Evolutionary conservation across 2,888 invertebrate genomes (phyloP).

Genomic region (Chrysodeixis includens): DNA sequence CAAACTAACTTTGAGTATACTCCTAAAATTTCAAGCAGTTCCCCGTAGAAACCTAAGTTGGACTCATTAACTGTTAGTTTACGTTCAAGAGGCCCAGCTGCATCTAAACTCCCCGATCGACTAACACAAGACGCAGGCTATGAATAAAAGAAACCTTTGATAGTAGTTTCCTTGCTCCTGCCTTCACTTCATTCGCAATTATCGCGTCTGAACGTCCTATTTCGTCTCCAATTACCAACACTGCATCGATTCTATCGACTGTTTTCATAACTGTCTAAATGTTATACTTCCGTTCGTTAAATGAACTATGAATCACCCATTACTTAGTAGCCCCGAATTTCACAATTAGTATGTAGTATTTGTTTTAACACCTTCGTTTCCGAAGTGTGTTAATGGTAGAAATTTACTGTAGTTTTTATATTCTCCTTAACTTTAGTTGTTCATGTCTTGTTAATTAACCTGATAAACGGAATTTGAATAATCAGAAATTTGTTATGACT

Average conservation of each 20-base stretch:
- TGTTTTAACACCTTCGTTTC: slow-evolving; percentile 29
- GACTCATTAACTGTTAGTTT: not conserved
- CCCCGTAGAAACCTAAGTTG: not conserved
- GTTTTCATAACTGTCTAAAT: slow-evolving; percentile 19
- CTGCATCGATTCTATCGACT: not conserved
- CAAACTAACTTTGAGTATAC: not conserved
- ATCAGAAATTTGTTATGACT: not conserved
- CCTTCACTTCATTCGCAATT: not conserved
- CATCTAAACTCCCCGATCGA: not conserved
- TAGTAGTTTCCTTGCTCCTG: not conserved
- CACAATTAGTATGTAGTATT: slow-evolving; percentile 50
- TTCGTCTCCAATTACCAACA: not conserved
- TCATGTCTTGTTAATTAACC: slow-evolving; percentile 25
- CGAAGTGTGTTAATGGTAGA: slow-evolving; percentile 37
- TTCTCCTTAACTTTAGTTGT: slow-evolving; percentile 30
- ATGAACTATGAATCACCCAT: slow-evolving; percentile 37
- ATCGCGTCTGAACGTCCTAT: not conserved
- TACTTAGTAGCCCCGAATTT: slow-evolving; percentile 42
- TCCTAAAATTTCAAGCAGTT: slow-evolving; percentile 1
- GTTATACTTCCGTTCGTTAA: slow-evolving; percentile 20
- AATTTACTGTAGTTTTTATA: slow-evolving; percentile 36
- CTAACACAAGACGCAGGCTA: not conserved
- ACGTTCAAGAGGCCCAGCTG: slow-evolving; percentile 2
- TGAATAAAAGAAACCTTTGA: slow-evolving; percentile 4
- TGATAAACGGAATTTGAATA: not conserved